Evolutionary conservation across 2,113 vertebrate species (phyloP).

Genomic region (Micronycteris hirsuta): DNA sequence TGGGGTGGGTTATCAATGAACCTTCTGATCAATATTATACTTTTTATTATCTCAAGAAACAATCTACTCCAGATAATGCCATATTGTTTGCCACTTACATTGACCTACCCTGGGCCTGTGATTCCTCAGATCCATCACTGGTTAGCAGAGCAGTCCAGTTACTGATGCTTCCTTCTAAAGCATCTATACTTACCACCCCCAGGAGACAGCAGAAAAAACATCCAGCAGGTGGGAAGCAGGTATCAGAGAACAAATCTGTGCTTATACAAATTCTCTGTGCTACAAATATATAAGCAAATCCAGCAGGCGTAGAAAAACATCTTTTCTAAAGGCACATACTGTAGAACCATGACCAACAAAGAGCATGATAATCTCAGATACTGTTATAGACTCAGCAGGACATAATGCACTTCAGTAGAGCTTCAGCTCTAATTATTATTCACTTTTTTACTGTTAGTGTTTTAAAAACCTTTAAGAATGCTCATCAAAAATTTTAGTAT

Average conservation of each 20-base stretch:
- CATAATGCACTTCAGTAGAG: not conserved
- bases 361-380: not conserved
- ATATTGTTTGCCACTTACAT: not conserved
- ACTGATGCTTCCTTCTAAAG: not conserved
- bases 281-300: not conserved
- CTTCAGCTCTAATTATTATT: not conserved
- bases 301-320: not conserved
- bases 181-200: not conserved
- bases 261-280: not conserved
- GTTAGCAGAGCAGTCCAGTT: not conserved
- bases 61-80: not conserved
- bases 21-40: not conserved
- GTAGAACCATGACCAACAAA: not conserved
- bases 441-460: not conserved
- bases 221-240: not conserved
- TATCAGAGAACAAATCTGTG: not conserved
- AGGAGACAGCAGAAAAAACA: not conserved
- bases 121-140: not conserved
- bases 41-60: not conserved
- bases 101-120: not conserved
- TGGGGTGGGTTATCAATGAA: not conserved
- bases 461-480: constrained; percentile 20
- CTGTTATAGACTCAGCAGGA: not conserved
- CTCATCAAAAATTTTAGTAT: not conserved
- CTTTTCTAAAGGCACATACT: not conserved